phyloP scores from a whole-genome alignment of 2,113 vertebrate species.

The Corythoichthys haematopterus region DNA sequence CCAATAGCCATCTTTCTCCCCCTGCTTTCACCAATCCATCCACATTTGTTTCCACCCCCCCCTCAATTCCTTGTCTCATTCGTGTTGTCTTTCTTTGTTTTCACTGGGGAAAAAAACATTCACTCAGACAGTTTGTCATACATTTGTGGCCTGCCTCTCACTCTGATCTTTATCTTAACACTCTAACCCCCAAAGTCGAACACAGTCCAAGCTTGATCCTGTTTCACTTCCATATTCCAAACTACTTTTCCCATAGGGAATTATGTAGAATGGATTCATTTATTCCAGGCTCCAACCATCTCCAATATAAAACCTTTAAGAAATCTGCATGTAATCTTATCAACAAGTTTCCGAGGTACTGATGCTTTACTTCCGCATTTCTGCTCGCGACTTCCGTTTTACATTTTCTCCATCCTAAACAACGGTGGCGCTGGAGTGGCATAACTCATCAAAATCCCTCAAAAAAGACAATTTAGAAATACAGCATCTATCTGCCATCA shows the following conservation, averaged over 20 bases:
- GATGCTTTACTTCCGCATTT: too few relatives aligned
- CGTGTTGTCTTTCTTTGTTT: slow-evolving; percentile 35
- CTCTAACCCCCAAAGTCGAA: slow-evolving; percentile 58
- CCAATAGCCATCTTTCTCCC: slow-evolving; percentile 43
- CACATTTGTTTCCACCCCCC: slow-evolving; percentile 57
- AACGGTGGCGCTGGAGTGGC: too few relatives aligned
- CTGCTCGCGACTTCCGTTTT: too few relatives aligned
- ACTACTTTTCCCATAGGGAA: not conserved
- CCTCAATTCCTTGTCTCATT: slow-evolving; percentile 44
- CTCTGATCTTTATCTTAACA: slow-evolving; percentile 62
- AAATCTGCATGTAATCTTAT: too few relatives aligned
- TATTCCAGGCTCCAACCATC: not conserved
- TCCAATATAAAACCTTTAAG: too few relatives aligned
- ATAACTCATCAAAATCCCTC: too few relatives aligned
- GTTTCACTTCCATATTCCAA: not conserved
- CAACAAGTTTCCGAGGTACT: too few relatives aligned
- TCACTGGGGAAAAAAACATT: slow-evolving; percentile 65
- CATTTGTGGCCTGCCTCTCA: slow-evolving; percentile 67
- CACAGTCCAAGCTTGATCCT: not conserved
- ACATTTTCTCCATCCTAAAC: too few relatives aligned
- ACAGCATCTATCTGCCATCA: too few relatives aligned
- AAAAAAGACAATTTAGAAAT: too few relatives aligned
- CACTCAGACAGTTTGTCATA: slow-evolving; percentile 63
- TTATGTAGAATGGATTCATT: not conserved
- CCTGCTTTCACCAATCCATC: slow-evolving; percentile 60